Base-by-base conservation (phyloP, 2,888 invertebrate genomes). In the Sceliomorpha sp. region DNA sequence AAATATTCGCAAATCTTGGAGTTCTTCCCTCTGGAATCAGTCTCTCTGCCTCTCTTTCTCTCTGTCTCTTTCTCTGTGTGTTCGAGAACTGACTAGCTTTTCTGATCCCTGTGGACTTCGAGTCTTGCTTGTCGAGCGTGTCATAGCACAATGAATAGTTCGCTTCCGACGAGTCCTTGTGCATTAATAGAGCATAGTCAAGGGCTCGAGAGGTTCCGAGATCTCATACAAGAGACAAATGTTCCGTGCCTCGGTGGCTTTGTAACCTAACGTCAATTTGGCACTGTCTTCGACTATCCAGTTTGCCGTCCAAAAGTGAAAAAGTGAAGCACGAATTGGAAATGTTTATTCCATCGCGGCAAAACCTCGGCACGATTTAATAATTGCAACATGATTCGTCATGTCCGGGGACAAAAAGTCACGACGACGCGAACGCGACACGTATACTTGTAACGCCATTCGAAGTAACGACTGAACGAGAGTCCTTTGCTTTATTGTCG, bases 161-260 rank as follows among this genome's bases (percentile, higher is more conserved):
- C 70, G 72, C 63, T 66, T 72, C 62, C 60, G 64, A 59, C 67
- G 74, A 70, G 70, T 73, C 73, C 74, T 71, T 67, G 60, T 69
- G 70, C 73, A 78, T 77, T 78, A 77, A 77, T 76, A 76, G 75
- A 76, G 75, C 76, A 64, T 67, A 55, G 64, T 68, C 56, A 66
- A 66, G 45, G 66, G 58, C 73, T 72, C 76, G 53, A 34, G 73
- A 71, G 74, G 60, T 71, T 69, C 59, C 58, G 63, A 53, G 64
- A 64, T 60, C 55, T 59, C 55, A 44, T 59, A 51, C 42, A 40
- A 55, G 55, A 63, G 59, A 64, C 55, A 55, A 64, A 70, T 60
- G 59, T 64, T 64, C 53, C 39, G 24, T 27, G 26, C 42, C 40
- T 44, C 44, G 10, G 42, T 47, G 47, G 69, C 69, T 63, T 63